phyloP scores from a whole-genome alignment of 2,113 vertebrate species.

The Panurus biarmicus region DNA sequence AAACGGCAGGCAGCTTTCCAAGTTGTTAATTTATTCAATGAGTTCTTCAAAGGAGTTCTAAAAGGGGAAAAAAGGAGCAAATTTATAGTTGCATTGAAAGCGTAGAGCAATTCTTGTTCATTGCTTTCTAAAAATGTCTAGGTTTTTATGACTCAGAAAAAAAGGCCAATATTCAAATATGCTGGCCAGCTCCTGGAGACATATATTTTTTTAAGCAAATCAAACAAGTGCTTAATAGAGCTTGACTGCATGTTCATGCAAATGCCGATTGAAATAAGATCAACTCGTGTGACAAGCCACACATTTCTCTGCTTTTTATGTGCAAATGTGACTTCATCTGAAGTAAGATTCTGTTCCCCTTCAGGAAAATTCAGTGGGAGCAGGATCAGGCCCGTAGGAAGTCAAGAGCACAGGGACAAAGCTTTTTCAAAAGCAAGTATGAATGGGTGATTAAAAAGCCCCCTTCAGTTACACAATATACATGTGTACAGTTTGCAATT shows the following conservation, averaged over 20 bases:
- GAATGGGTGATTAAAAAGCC: constrained; percentile 49
- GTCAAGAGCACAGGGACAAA: constrained; percentile 5
- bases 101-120: constrained; percentile 42
- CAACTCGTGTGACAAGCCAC: constrained; percentile 38
- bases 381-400: neutral
- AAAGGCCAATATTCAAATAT: constrained; percentile 52
- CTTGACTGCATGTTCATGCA: constrained; percentile 16
- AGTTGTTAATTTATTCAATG: constrained; percentile 75
- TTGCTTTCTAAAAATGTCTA: constrained; percentile 45
- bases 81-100: constrained; percentile 69
- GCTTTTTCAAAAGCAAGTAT: constrained; percentile 2
- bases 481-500: constrained; percentile 44
- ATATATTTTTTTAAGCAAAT: constrained; percentile 51
- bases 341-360: neutral
- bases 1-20: constrained; percentile 68
- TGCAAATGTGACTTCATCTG: constrained; percentile 19
- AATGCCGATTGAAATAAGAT: constrained; percentile 27
- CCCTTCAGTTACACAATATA: constrained; percentile 39
- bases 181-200: constrained; percentile 34
- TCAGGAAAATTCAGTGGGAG: neutral
- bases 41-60: constrained; percentile 68
- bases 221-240: constrained; percentile 31
- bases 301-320: constrained; percentile 35
- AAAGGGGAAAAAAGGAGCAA: constrained; percentile 42
- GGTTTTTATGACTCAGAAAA: constrained; percentile 35